Evolutionary conservation across 2,888 invertebrate species (phyloP).

Genomic region (Melanostoma mellinum): DNA sequence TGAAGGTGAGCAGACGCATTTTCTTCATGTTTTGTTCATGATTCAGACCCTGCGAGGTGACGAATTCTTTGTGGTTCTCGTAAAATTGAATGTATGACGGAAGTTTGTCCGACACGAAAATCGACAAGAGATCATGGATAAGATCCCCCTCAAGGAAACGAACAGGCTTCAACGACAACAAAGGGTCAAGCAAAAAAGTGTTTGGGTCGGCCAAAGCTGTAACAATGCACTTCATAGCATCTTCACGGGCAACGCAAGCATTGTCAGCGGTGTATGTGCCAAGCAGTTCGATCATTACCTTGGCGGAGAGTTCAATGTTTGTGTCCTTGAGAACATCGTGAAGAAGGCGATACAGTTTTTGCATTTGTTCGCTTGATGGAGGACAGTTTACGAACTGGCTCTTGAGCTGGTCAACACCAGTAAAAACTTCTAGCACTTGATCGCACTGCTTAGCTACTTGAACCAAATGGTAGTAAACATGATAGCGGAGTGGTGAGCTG

Average conservation of each 20-base stretch:
- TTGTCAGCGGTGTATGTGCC: slow-evolving; percentile 98
- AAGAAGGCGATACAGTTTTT: slow-evolving; percentile 92
- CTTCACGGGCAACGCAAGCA: slow-evolving; percentile 97
- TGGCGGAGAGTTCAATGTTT: slow-evolving; percentile 94
- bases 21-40: slow-evolving; percentile 98
- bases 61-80: slow-evolving; percentile 94
- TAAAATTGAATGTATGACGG: slow-evolving; percentile 96
- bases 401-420: slow-evolving; percentile 91
- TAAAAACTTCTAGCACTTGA: slow-evolving; percentile 91
- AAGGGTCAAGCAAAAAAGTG: slow-evolving; percentile 96
- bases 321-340: slow-evolving; percentile 95
- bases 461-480: slow-evolving; percentile 95
- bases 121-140: slow-evolving; percentile 95
- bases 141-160: slow-evolving; percentile 96
- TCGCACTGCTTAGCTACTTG: slow-evolving; percentile 94
- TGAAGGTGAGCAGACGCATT: slow-evolving; percentile 97
- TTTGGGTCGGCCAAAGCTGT: slow-evolving; percentile 97
- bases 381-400: slow-evolving; percentile 90
- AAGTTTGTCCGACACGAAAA: slow-evolving; percentile 97
- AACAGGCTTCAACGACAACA: slow-evolving; percentile 96
- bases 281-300: slow-evolving; percentile 97
- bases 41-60: slow-evolving; percentile 90
- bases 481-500: slow-evolving; percentile 92
- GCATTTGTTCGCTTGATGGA: slow-evolving; percentile 94
- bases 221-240: slow-evolving; percentile 97